Conservation (phyloP, 2,797 vertebrate genomes). For the Poeciliopsis infans region DNA sequence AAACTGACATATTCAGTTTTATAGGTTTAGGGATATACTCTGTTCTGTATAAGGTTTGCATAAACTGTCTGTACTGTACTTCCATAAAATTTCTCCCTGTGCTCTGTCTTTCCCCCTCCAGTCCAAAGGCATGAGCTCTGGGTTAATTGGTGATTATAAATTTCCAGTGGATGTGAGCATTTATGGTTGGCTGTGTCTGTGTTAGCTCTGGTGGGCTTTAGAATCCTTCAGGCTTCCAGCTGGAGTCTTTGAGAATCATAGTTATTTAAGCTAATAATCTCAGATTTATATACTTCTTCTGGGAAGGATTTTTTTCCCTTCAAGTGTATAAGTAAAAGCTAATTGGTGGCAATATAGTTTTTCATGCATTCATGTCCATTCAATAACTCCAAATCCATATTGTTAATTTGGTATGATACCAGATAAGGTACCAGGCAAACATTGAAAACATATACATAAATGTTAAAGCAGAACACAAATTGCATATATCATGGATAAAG, state of each 20-base stretch:
- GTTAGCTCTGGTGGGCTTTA: background rate
- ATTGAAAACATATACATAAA: background rate
- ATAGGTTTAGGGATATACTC: background rate
- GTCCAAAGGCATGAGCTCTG: background rate
- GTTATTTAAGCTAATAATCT: background rate
- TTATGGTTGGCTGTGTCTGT: background rate
- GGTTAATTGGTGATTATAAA: conserved; percentile 3
- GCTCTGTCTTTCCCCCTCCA: background rate
- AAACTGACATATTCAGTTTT: background rate
- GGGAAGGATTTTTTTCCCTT: background rate
- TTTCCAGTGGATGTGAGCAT: background rate
- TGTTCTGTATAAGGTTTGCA: background rate
- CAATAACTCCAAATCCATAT: background rate
- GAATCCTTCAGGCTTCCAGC: background rate
- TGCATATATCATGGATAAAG: background rate
- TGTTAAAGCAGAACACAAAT: background rate
- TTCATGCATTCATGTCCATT: background rate
- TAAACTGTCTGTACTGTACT: background rate
- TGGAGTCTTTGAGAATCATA: background rate
- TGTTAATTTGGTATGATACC: background rate
- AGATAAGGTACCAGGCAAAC: background rate
- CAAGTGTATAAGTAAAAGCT: background rate
- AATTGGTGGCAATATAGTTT: background rate
- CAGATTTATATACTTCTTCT: background rate
- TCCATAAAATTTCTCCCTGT: background rate